Percentiles rank a stretch among this genome's conserved stretches.
Evolutionary conservation across 2,888 invertebrate species (phyloP).

Genomic region (Nycteola revayana): DNA sequence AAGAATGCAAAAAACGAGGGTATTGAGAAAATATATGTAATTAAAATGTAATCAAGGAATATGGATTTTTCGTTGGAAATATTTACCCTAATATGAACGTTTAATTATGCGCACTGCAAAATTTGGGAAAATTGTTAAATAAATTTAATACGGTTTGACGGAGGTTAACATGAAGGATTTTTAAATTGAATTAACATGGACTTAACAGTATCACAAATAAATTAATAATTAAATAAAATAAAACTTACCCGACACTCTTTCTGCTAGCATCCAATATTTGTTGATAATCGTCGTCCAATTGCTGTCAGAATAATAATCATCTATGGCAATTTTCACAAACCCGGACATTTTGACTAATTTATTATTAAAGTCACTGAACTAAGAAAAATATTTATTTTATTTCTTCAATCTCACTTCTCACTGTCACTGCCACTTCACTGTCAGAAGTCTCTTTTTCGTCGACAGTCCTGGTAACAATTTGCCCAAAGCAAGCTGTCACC

Average conservation of each 20-base stretch:
- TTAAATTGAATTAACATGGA: too few relatives aligned
- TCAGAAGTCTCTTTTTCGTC: conserved; percentile 21
- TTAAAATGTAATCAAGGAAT: too few relatives aligned
- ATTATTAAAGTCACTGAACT: conserved; percentile 32
- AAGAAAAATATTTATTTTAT: conserved; percentile 16
- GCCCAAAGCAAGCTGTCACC: conserved; percentile 70
- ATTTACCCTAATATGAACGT: too few relatives aligned
- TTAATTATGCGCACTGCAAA: too few relatives aligned
- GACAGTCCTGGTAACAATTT: conserved; percentile 56
- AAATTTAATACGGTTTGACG: too few relatives aligned
- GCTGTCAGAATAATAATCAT: conserved; percentile 83
- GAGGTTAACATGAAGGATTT: too few relatives aligned
- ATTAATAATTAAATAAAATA: conserved; percentile 11
- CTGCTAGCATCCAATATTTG: conserved; percentile 87
- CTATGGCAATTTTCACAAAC: conserved; percentile 85
- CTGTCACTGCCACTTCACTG: conserved; percentile 55
- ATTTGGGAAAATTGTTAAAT: conserved; percentile 1
- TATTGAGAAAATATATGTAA: too few relatives aligned
- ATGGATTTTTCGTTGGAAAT: too few relatives aligned
- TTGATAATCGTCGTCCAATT: conserved; percentile 85
- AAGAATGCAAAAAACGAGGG: not conserved
- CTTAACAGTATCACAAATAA: not conserved
- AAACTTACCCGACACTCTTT: conserved; percentile 87
- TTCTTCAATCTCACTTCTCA: conserved; percentile 45
- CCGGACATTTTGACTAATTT: conserved; percentile 77